Conservation (phyloP, 2,888 invertebrate genomes). For the Lochmaea crataegi region DNA sequence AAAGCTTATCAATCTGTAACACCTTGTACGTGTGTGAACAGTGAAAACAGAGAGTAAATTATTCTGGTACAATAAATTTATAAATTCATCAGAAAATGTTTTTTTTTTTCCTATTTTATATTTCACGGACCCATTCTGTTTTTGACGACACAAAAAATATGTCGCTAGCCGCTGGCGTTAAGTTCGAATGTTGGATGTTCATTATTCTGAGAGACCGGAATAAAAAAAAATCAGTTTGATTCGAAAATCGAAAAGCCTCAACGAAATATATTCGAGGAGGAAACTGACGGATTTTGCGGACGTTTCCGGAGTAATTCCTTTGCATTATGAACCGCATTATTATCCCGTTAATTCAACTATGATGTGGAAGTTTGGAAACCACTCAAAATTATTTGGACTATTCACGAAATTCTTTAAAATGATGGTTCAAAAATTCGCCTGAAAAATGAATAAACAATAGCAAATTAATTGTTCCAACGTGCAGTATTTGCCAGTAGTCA, state of each 20-base stretch:
- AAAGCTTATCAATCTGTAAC: neutral
- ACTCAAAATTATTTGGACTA: too few relatives aligned
- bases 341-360: too few relatives aligned
- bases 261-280: neutral
- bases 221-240: neutral
- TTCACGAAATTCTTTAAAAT: too few relatives aligned
- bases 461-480: too few relatives aligned
- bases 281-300: neutral
- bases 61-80: neutral
- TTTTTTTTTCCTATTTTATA: neutral
- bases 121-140: conserved; percentile 4
- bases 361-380: too few relatives aligned
- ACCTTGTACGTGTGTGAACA: neutral
- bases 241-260: neutral
- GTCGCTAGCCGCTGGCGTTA: conserved; percentile 5
- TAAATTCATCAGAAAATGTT: neutral
- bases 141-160: neutral
- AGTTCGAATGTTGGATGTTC: neutral
- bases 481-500: too few relatives aligned
- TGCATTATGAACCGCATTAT: neutral
- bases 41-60: neutral
- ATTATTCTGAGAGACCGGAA: neutral
- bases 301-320: neutral
- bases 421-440: too few relatives aligned
- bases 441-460: too few relatives aligned